A percentile compares a stretch with the other conserved stretches of the same genome.
phyloP scores from a whole-genome alignment of 1,140 invertebrate genomes.

The Berghia stephanieae region DNA sequence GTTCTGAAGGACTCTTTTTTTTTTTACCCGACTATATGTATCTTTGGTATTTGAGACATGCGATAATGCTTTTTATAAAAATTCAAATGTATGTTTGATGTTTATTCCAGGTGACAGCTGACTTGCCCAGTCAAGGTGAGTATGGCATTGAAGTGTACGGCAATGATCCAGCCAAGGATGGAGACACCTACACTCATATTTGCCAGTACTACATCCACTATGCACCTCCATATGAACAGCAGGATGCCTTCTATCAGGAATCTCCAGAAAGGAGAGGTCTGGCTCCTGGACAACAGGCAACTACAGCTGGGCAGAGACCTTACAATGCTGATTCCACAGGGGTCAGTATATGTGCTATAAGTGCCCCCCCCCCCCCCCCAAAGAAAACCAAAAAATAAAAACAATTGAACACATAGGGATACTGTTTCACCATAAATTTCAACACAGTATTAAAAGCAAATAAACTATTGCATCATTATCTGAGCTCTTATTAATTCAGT shows the following conservation, averaged over 20 bases:
- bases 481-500: no score
- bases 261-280: constrained; percentile 45
- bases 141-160: constrained; percentile 67
- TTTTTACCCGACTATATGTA: background rate
- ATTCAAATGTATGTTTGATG: no score
- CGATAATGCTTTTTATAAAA: no score
- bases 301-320: constrained; percentile 33
- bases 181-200: constrained; percentile 66
- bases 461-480: no score
- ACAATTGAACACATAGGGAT: background rate
- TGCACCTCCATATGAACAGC: constrained; percentile 50
- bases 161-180: constrained; percentile 65
- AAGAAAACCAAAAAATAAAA: no score
- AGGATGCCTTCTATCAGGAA: constrained; percentile 58
- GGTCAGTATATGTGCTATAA: constrained; percentile 36
- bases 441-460: no score
- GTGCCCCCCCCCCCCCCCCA: no score
- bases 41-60: background rate
- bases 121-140: constrained; percentile 60
- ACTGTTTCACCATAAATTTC: no score
- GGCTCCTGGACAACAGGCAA: constrained; percentile 35
- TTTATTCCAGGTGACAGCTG: constrained; percentile 41
- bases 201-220: constrained; percentile 66
- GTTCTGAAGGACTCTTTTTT: no score
- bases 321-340: constrained; percentile 46